Base-by-base conservation (phyloP, 2,113 vertebrate genomes). In the Himantopus leucocephalus region DNA sequence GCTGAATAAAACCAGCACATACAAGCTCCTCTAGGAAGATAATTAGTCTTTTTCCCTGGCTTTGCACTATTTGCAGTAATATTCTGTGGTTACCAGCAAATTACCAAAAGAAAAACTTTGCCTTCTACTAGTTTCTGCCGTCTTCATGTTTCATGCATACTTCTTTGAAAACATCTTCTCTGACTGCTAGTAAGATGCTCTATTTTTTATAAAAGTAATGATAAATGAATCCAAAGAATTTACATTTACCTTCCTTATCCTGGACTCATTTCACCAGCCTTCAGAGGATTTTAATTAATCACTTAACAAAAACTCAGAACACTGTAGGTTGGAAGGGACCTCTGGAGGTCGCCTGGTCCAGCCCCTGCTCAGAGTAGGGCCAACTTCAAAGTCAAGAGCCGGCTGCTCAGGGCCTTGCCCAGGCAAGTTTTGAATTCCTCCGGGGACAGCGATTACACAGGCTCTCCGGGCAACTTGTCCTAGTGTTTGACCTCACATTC, bases 341-440 rank as follows among this genome's bases (percentile, higher is more conserved):
- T 87, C 34, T 5, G 14, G 39, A 87, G 30, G 70, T 45, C 6
- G 0, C 45, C 70, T 15, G 2, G 47, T 91, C 35, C 45, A 85
- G 52, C 14, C 86, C 76, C n/a, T 1, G 1, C 86, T 78, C 63
- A 55, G 14, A 80, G 22, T 18, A 94, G 45, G 45, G 30, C 72
- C 73, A 87, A 55, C 8, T 56, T 93, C 56, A 70, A 79, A 82
- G 70, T 8, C 81, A 91, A 64, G 48, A 94, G 20, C 59, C 4
- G 0, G 55, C 43, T 75, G 80, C 89, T 85, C 27, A 52, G 29
- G 55, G 22, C 56, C 45, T 50, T 85, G 94, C 67, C 48, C 53
- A n/a, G 84, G 82, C 94, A 96, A 82, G 94, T 56, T 82, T 2
- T 82, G 53, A 93, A 91, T 92, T 93, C 94, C 93, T 93, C 41